phyloP scores from a whole-genome alignment of 53 echinoderm and acorn worm genomes.

The Holothuria scabra region DNA sequence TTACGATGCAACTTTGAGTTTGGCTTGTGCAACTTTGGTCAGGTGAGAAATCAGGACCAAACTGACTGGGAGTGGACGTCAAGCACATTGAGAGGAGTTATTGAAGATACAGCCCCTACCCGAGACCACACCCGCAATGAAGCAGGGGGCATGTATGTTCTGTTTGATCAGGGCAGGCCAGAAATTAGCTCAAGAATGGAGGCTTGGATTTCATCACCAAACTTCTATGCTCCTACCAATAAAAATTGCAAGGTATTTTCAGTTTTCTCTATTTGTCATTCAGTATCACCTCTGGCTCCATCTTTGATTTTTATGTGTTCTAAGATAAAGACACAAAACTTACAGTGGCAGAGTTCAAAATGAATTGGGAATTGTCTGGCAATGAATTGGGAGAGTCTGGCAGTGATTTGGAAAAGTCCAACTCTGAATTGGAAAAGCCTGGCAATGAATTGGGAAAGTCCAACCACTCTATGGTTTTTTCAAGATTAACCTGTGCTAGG shows the following conservation, averaged over 20 bases:
- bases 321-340: no score
- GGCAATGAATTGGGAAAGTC: no score
- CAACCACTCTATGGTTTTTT: no score
- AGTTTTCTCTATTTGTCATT: neutral
- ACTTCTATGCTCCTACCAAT: conserved; percentile 26
- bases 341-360: no score
- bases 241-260: conserved; percentile 30
- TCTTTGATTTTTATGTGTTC: no score
- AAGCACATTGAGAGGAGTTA: conserved; percentile 55
- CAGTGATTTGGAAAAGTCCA: no score
- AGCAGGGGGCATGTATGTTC: conserved; percentile 55
- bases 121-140: conserved; percentile 74
- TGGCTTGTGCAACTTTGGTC: conserved; percentile 41
- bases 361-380: no score
- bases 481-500: no score
- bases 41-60: conserved; percentile 45
- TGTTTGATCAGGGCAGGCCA: conserved; percentile 36
- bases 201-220: conserved; percentile 57
- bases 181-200: conserved; percentile 8
- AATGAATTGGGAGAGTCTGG: no score
- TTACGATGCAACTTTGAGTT: conserved; percentile 59
- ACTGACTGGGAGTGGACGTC: conserved; percentile 50
- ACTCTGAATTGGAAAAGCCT: no score
- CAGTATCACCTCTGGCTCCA: no score
- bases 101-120: conserved; percentile 68